These are phyloP conservation scores for Idaea aversata DNA, from an alignment of 2,888 invertebrate species.

Conservation along the genomic window DNA sequence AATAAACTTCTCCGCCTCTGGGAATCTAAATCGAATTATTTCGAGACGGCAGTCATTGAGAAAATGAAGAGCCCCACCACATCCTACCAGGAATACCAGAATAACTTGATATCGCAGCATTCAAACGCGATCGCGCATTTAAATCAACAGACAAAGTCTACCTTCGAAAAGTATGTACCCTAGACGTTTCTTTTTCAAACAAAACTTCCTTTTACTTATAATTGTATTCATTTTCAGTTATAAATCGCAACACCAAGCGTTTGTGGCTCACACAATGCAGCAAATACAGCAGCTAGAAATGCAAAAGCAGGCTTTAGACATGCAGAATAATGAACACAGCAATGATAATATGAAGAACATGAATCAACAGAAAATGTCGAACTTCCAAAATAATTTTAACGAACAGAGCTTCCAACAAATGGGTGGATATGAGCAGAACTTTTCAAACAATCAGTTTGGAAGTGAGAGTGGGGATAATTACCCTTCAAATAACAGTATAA, in stretches of 20 bases:
- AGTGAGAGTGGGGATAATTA: slow-evolving; percentile 72
- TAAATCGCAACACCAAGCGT: slow-evolving; percentile 97
- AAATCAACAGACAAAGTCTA: slow-evolving; percentile 88
- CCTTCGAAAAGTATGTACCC: slow-evolving; percentile 85
- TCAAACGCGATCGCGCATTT: slow-evolving; percentile 88
- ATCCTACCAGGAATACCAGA: slow-evolving; percentile 95
- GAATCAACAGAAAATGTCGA: slow-evolving; percentile 53
- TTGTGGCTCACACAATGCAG: slow-evolving; percentile 93
- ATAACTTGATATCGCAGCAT: slow-evolving; percentile 90
- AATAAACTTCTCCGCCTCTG: slow-evolving; percentile 96
- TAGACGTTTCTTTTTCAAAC: neutral
- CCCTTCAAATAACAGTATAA: slow-evolving; percentile 67
- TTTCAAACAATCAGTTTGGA: slow-evolving; percentile 58
- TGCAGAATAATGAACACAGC: slow-evolving; percentile 63
- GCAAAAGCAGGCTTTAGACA: slow-evolving; percentile 85
- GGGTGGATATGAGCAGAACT: slow-evolving; percentile 57
- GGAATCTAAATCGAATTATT: slow-evolving; percentile 97
- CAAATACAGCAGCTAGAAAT: slow-evolving; percentile 92
- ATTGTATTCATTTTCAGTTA: slow-evolving; percentile 77
- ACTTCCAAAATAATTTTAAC: slow-evolving; percentile 58
- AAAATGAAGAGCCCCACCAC: slow-evolving; percentile 92
- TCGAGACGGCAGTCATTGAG: slow-evolving; percentile 89
- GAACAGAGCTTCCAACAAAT: slow-evolving; percentile 59
- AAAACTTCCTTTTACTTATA: neutral
- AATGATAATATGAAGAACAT: slow-evolving; percentile 40